A percentile compares a stretch with the other conserved stretches of the same genome.
Conservation (phyloP, 2,797 vertebrate genomes). For the Xenentodon cancila region DNA sequence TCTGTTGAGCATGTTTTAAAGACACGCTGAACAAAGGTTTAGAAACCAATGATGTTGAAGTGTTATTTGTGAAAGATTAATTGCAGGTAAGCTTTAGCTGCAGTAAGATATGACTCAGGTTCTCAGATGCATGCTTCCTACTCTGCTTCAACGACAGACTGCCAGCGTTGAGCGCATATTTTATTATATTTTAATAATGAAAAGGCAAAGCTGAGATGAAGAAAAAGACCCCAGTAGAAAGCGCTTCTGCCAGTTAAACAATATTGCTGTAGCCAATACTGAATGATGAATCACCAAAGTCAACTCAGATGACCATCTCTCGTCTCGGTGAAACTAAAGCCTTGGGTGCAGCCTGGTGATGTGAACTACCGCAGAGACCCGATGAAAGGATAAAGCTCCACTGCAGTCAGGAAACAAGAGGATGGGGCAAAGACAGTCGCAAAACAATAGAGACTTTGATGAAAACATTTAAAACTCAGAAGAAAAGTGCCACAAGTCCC, state of each 20-base stretch:
- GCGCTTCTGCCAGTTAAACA: neutral
- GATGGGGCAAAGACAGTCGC: neutral
- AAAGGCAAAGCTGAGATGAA: neutral
- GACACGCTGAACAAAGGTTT: no score
- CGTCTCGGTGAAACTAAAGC: neutral
- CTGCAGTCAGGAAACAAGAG: constrained; percentile 13
- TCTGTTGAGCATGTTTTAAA: no score
- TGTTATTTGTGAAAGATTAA: no score
- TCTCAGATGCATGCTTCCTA: no score
- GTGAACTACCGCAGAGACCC: constrained; percentile 3
- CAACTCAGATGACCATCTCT: neutral
- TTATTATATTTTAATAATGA: neutral
- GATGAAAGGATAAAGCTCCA: constrained; percentile 4
- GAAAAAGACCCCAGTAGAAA: neutral
- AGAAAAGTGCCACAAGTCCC: neutral
- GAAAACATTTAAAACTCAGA: constrained; percentile 8
- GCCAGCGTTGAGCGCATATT: neutral
- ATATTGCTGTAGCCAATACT: neutral
- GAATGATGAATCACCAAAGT: neutral
- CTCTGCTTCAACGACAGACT: no score
- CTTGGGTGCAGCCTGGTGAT: neutral
- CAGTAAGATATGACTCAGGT: no score
- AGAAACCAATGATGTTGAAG: no score
- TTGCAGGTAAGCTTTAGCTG: no score
- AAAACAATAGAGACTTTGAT: neutral